Conservation (phyloP, 2,797 vertebrate species). For the Danio aesculapii region DNA sequence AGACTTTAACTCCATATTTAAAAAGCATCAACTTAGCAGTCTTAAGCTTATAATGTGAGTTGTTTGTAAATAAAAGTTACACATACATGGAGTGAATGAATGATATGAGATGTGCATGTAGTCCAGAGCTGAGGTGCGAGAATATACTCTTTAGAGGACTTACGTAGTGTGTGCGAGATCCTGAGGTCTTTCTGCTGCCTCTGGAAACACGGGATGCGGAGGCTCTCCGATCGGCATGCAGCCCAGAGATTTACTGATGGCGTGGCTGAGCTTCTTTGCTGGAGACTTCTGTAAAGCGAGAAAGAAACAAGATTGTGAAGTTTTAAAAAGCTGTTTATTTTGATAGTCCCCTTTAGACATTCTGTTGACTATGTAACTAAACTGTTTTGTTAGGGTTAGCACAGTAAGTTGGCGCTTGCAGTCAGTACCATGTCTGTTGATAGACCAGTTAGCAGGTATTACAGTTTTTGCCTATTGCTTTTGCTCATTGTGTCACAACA, state of each 20-base stretch:
- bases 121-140: background rate
- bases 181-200: conserved; percentile 93
- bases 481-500: too few species aligned
- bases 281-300: conserved; percentile 90
- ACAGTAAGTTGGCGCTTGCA: too few species aligned
- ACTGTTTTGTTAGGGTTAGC: too few species aligned
- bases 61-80: background rate
- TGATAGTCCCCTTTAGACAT: background rate
- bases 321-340: background rate
- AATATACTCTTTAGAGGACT: conserved; percentile 72
- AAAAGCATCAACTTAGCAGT: background rate
- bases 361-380: too few species aligned
- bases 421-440: too few species aligned
- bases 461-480: too few species aligned
- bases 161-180: conserved; percentile 93
- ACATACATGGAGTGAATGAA: conserved; percentile 6
- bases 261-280: conserved; percentile 98
- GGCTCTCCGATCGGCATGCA: conserved; percentile 94
- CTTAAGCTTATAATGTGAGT: background rate
- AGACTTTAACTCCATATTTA: too few species aligned
- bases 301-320: background rate
- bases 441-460: too few species aligned
- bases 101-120: conserved; percentile 11
- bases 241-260: conserved; percentile 96
- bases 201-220: conserved; percentile 92